A percentile compares a stretch with the other conserved stretches of the same genome.
Conservation (phyloP, 2,113 vertebrate genomes). For the Hippoglossus stenolepis region DNA sequence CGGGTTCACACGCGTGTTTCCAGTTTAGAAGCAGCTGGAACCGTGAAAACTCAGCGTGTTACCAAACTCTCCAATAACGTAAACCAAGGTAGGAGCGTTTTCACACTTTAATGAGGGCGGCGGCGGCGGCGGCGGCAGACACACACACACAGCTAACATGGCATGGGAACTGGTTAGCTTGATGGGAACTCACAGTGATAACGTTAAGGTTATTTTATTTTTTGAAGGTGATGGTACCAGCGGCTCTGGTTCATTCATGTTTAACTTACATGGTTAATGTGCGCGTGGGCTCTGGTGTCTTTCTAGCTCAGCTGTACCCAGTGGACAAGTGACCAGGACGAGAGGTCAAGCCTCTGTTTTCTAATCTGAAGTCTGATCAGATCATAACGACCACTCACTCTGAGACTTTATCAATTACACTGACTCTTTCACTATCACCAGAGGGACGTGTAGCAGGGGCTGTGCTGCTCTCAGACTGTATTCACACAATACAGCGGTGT, state of each 20-base stretch:
- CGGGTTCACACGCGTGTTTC: slow-evolving; percentile 2
- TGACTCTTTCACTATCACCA: no score
- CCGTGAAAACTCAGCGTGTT: background rate
- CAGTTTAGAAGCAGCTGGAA: background rate
- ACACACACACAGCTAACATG: slow-evolving; percentile 9
- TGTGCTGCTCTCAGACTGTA: background rate
- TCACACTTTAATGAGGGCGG: background rate
- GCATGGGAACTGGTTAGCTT: slow-evolving; percentile 51
- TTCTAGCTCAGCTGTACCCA: background rate
- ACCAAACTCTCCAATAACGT: background rate
- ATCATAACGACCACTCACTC: background rate
- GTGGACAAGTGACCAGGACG: background rate
- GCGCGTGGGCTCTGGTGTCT: background rate
- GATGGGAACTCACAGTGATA: background rate
- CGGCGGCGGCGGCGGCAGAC: background rate
- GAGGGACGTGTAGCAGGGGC: no score
- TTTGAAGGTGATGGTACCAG: background rate
- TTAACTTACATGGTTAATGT: no score
- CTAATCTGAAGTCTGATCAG: no score
- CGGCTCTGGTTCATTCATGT: background rate
- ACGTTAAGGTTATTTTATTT: no score
- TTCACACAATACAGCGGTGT: background rate
- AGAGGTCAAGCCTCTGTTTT: slow-evolving; percentile 21
- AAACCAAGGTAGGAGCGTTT: slow-evolving; percentile 53
- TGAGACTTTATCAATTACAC: no score